A percentile compares a stretch with the other conserved stretches of the same genome.
Conservation (phyloP, 1,140 invertebrate species). For the Drosophila jambulina region DNA sequence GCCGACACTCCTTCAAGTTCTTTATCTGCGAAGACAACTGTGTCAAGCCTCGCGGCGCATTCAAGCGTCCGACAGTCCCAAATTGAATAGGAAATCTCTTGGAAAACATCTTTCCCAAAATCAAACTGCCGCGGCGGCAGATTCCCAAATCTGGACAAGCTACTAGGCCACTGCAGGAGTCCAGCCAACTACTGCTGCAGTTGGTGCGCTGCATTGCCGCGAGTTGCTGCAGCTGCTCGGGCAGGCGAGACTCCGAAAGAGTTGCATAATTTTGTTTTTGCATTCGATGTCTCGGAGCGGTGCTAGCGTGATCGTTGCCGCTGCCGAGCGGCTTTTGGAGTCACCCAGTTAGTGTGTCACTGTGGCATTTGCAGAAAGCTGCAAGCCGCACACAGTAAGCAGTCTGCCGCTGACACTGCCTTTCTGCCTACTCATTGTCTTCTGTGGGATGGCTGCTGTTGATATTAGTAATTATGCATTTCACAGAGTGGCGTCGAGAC, state of each 20-base stretch:
- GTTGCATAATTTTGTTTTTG: constrained; percentile 73
- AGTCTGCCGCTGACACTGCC: constrained; percentile 30
- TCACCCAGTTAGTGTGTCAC: constrained; percentile 79
- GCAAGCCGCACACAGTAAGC: constrained; percentile 12
- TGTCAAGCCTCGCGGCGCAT: constrained; percentile 53
- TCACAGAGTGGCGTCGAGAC: constrained; percentile 59
- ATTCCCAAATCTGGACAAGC: constrained; percentile 46
- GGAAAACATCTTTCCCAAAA: constrained; percentile 46
- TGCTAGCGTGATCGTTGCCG: constrained; percentile 33
- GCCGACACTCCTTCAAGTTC: constrained; percentile 66
- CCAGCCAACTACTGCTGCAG: constrained; percentile 21
- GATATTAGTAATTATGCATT: constrained; percentile 74
- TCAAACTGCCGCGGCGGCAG: constrained; percentile 28
- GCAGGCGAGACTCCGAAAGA: constrained; percentile 31
- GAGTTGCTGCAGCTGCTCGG: constrained; percentile 55
- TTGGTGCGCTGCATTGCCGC: constrained; percentile 8
- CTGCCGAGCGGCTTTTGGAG: constrained; percentile 57
- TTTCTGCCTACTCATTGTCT: constrained; percentile 55
- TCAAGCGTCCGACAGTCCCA: constrained; percentile 2
- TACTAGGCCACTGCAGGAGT: constrained; percentile 34
- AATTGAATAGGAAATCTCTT: constrained; percentile 45
- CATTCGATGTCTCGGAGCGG: constrained; percentile 27
- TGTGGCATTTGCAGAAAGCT: constrained; percentile 68
- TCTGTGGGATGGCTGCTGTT: constrained; percentile 48
- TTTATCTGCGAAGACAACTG: constrained; percentile 50